Evolutionary conservation across 2,113 vertebrate genomes (phyloP), one percentile per base, ranked within the genome.

Genomic region (Ciconia stormi): DNA sequence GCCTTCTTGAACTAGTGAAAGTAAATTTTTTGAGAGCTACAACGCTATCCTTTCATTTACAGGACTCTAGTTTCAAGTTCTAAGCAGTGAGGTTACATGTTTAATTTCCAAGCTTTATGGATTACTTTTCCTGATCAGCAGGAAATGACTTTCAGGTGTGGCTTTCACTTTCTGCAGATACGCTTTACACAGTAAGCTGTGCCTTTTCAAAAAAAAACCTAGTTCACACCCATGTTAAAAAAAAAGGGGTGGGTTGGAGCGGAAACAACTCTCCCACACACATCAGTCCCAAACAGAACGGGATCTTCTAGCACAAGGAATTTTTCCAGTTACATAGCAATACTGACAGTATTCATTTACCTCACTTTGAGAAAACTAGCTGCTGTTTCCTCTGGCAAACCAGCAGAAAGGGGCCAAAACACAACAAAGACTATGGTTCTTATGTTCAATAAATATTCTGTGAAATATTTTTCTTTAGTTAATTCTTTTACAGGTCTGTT

Each of bases 161-260:
- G 47, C 89, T 96, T 97, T 95, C 91, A 87, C 69, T 94, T 95
- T 93, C 83, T 81, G 44, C 34, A 63, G 52, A 74, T 15, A 19
- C 0, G 2, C 53, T 82, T 73, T 69, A 42, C 21, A 40, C 13
- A 47, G n/a, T 16, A 74, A 96, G 73, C 67, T 32, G 34, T 61
- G 73, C 7, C 56, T 72, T 77, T 81, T 16, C 30, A 44, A 86
- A 83, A 79, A 61, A 42, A 6, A 38, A 38, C 38, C 11, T 34
- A 58, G 7, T 71, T 87, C 53, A 79, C 36, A 69, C 65, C 87
- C 69, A 85, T 11, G n/a, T 14, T 46, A 21, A 53, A 78, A 50
- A 53, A 71, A 73, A 62, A 4, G 0, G 11, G n/a, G 34, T 15
- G 15, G 29, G n/a, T 36, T 20, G 42, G 52, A 82, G 50, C 19